Evolutionary conservation across 2,888 invertebrate species (phyloP).

Genomic region (Diarsia rubi): DNA sequence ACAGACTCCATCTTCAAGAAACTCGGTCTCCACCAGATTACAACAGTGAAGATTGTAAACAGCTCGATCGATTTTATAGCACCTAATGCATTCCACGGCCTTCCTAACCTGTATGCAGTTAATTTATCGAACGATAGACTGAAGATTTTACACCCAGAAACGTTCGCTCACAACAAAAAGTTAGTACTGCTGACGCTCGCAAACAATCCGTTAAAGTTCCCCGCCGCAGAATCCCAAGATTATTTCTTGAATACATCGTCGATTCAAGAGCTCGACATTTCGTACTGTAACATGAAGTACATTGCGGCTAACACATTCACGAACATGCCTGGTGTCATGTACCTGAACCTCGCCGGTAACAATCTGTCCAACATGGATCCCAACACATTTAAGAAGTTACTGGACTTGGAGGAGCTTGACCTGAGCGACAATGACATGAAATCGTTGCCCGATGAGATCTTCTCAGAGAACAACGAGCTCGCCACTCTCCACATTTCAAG

Average conservation of each 20-base stretch:
- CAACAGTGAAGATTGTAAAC: constrained; percentile 93
- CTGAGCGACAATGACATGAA: constrained; percentile 93
- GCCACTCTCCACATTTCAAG: constrained; percentile 93
- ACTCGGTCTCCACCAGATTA: constrained; percentile 92
- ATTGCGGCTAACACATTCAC: constrained; percentile 92
- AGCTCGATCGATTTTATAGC: constrained; percentile 93
- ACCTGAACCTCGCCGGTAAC: constrained; percentile 93
- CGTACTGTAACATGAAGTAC: constrained; percentile 92
- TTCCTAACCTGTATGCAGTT: constrained; percentile 92
- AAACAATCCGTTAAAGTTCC: constrained; percentile 92
- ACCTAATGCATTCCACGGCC: constrained; percentile 93
- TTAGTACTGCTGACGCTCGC: constrained; percentile 92
- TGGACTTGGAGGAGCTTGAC: constrained; percentile 93
- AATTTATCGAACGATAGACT: constrained; percentile 93
- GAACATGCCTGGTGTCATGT: constrained; percentile 92
- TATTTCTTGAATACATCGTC: constrained; percentile 91
- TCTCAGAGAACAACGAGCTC: constrained; percentile 92
- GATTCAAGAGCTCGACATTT: constrained; percentile 93
- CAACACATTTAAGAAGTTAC: constrained; percentile 91
- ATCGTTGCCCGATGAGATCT: constrained; percentile 92
- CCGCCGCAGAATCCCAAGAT: constrained; percentile 81
- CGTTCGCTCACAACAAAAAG: constrained; percentile 93
- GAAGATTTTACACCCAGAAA: constrained; percentile 92
- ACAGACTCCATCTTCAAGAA: constrained; percentile 91
- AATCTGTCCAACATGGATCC: constrained; percentile 91